Conservation (phyloP, 1,140 invertebrate species). For the Psilanteris sp. region DNA sequence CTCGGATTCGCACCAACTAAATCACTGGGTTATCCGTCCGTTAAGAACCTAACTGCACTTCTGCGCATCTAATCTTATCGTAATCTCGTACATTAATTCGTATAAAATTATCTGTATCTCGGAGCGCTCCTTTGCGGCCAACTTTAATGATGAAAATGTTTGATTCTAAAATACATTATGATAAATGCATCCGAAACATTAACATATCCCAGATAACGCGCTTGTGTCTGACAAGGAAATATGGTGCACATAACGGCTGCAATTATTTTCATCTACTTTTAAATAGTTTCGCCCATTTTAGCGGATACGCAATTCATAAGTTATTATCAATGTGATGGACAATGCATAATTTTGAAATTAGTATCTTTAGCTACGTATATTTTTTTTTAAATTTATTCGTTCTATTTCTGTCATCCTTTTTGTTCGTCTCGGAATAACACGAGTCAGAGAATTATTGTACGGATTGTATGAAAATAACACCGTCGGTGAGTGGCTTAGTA, state of each 20-base stretch:
- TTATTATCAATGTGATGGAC: constrained; percentile 16
- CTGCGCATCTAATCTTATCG: constrained; percentile 44
- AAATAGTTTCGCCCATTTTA: constrained; percentile 14
- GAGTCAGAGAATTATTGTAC: too few relatives aligned
- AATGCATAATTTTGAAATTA: constrained; percentile 4
- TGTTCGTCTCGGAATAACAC: too few relatives aligned
- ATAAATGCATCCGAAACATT: constrained; percentile 45
- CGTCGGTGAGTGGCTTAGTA: too few relatives aligned
- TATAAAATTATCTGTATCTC: constrained; percentile 25
- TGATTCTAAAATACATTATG: constrained; percentile 39
- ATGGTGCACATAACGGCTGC: constrained; percentile 10
- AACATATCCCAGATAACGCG: constrained; percentile 36
- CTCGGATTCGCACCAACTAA: constrained; percentile 47
- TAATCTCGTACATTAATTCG: constrained; percentile 47
- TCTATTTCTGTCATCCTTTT: too few relatives aligned
- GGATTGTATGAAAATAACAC: too few relatives aligned
- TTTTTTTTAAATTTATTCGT: too few relatives aligned
- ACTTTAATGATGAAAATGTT: constrained; percentile 52
- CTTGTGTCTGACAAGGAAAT: constrained; percentile 23
- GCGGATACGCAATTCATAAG: constrained; percentile 10
- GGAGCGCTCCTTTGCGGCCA: constrained; percentile 5
- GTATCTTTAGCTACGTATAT: neutral
- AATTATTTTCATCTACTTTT: constrained; percentile 35
- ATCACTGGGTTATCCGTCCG: constrained; percentile 39
- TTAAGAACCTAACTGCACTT: constrained; percentile 24